These are phyloP conservation scores for Crematogaster levior DNA, from an alignment of 2,888 invertebrate genomes.

Conservation along the genomic window DNA sequence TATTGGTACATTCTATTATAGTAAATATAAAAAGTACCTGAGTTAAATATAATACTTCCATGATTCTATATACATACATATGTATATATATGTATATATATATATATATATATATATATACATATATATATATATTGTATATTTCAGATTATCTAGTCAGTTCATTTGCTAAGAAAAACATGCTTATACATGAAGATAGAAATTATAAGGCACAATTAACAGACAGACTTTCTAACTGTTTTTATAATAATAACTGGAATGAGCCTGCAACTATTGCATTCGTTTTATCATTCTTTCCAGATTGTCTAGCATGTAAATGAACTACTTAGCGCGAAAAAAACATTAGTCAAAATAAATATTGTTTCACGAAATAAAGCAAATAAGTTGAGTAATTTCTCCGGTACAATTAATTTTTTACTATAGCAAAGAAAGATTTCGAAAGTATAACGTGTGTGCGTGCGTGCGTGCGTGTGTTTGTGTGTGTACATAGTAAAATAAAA, in stretches of 20 bases:
- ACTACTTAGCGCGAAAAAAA: neutral
- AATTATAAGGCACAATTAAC: neutral
- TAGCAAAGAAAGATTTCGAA: neutral
- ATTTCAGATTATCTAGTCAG: neutral
- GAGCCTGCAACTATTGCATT: neutral
- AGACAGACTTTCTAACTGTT: neutral
- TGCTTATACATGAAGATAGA: neutral
- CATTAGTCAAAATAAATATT: neutral
- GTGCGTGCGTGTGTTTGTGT: no score
- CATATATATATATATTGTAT: no score
- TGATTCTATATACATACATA: no score
- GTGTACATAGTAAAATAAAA: neutral
- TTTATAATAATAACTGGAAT: neutral
- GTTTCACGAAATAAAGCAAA: neutral
- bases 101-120: no score
- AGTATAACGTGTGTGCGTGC: no score
- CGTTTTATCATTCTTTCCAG: neutral
- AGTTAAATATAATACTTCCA: neutral
- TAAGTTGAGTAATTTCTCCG: neutral
- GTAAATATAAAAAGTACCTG: neutral
- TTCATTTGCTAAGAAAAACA: no score
- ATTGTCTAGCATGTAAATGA: neutral
- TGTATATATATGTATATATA: no score
- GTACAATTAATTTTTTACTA: neutral
- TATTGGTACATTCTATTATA: neutral